phyloP scores from a whole-genome alignment of 2,797 vertebrate genomes.

The Anguilla marmorata region DNA sequence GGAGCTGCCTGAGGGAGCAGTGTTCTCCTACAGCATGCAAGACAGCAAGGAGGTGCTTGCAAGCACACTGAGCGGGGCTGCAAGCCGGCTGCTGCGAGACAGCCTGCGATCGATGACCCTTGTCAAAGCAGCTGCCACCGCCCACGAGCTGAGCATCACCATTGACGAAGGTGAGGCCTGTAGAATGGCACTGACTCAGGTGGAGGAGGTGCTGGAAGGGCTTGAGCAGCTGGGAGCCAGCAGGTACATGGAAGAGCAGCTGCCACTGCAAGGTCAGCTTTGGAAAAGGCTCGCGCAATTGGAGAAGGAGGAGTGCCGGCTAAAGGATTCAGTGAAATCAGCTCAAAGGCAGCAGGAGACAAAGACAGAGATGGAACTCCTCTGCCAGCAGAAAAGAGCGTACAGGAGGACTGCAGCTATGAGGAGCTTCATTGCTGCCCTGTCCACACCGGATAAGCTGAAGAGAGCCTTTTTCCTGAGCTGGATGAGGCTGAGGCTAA shows the following conservation, averaged over 20 bases:
- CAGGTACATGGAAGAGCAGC: constrained; percentile 64
- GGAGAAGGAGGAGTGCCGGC: constrained; percentile 70
- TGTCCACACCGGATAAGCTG: constrained; percentile 59
- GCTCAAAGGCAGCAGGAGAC: constrained; percentile 44
- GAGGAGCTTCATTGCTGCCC: constrained; percentile 68
- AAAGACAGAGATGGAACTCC: constrained; percentile 54
- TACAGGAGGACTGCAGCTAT: constrained; percentile 68
- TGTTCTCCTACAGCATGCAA: constrained; percentile 51
- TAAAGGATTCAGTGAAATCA: constrained; percentile 46
- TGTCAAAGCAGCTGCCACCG: constrained; percentile 64
- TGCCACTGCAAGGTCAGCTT: constrained; percentile 71
- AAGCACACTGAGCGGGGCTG: constrained; percentile 46
- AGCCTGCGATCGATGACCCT: constrained; percentile 60
- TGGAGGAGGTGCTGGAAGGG: constrained; percentile 61
- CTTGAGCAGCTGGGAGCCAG: constrained; percentile 55
- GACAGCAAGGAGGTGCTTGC: constrained; percentile 59
- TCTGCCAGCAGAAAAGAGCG: constrained; percentile 58
- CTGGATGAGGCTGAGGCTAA: constrained; percentile 77
- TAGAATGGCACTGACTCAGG: constrained; percentile 63
- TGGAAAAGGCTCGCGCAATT: constrained; percentile 67
- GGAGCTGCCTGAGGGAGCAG: constrained; percentile 49
- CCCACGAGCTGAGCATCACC: constrained; percentile 60
- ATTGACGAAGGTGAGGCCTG: constrained; percentile 74
- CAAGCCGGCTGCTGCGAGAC: constrained; percentile 57
- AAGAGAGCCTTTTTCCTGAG: constrained; percentile 75